phyloP scores from a whole-genome alignment of 2,888 invertebrate species.

The Tetropium fuscum region DNA sequence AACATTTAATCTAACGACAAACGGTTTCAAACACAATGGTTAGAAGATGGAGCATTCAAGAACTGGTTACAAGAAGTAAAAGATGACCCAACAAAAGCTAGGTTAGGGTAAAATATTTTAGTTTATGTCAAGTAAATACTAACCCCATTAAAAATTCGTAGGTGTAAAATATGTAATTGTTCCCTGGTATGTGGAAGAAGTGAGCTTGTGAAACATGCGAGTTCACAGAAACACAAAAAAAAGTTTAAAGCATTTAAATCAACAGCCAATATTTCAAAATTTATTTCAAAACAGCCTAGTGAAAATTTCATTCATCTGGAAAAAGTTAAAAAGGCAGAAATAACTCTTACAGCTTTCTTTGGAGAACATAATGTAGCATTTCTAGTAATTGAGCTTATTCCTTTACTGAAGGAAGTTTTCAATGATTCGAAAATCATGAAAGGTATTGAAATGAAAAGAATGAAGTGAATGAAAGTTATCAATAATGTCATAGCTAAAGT shows the following conservation, averaged over 20 bases:
- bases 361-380: constrained; percentile 26
- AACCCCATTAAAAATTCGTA: not conserved
- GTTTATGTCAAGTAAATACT: not conserved
- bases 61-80: not conserved
- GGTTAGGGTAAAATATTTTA: not conserved
- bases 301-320: not conserved
- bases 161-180: not conserved
- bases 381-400: not conserved
- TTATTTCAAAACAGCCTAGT: not conserved
- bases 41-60: not conserved
- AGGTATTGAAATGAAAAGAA: not conserved
- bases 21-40: too few relatives aligned
- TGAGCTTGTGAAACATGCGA: not conserved
- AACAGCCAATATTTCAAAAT: not conserved
- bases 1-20: too few relatives aligned
- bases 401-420: not conserved
- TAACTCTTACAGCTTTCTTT: constrained; percentile 38
- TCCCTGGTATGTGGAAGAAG: not conserved
- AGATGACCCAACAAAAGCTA: not conserved
- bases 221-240: not conserved
- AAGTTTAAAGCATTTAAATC: not conserved
- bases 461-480: not conserved
- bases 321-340: constrained; percentile 35
- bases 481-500: not conserved
- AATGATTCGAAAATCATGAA: not conserved